A percentile compares a stretch with the other conserved stretches of the same genome.
Conservation (phyloP, 2,888 invertebrate genomes). For the Lumbricus terrestris region DNA sequence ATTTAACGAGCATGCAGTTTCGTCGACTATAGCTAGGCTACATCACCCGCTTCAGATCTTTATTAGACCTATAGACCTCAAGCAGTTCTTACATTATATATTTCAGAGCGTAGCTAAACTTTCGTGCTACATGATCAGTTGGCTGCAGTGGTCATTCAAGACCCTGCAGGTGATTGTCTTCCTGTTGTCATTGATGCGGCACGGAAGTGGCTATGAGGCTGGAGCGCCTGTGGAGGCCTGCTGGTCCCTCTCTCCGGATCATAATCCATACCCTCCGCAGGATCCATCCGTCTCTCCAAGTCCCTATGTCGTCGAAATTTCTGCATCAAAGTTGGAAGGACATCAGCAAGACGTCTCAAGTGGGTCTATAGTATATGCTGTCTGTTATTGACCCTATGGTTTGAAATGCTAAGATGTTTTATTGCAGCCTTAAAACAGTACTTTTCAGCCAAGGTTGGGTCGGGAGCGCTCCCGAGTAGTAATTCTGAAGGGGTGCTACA, state of each 20-base stretch:
- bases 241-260: not conserved
- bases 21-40: too few species aligned
- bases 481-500: too few species aligned
- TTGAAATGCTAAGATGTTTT: too few species aligned
- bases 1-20: too few species aligned
- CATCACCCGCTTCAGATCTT: too few species aligned
- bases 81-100: too few species aligned
- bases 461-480: not conserved
- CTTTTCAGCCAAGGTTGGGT: too few species aligned
- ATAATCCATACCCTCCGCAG: not conserved
- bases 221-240: not conserved
- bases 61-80: too few species aligned
- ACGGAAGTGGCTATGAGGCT: not conserved
- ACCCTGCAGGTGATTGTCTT: not conserved
- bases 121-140: not conserved
- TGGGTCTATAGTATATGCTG: not conserved
- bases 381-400: too few species aligned
- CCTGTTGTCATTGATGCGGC: not conserved
- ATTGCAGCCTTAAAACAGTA: too few species aligned
- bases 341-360: not conserved
- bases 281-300: not conserved
- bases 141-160: not conserved
- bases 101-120: not conserved
- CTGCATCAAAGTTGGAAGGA: not conserved
- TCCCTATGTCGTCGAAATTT: not conserved